Conservation (phyloP, 2,113 vertebrate genomes). For the Erpornis zantholeuca region DNA sequence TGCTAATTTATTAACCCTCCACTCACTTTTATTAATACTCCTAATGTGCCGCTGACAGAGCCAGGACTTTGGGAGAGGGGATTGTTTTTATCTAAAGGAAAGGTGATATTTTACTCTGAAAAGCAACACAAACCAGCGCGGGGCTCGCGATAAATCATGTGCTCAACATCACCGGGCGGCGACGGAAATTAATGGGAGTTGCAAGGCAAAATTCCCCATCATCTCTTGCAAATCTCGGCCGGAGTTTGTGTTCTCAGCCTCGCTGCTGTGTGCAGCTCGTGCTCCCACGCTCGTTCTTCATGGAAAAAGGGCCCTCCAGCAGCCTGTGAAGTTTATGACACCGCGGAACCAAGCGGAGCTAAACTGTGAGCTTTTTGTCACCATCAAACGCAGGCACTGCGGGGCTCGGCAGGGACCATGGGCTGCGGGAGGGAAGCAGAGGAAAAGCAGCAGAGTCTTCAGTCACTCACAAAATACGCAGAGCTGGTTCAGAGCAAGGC, state of each 20-base stretch:
- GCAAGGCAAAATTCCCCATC: not conserved
- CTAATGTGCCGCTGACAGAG: not conserved
- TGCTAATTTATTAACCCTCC: not conserved
- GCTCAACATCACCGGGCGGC: not conserved
- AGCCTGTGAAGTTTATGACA: not conserved
- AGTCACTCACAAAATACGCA: not conserved
- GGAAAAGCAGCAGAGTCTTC: not conserved
- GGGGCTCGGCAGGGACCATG: accelerated
- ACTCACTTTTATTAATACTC: not conserved
- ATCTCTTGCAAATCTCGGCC: not conserved
- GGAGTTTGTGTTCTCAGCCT: not conserved
- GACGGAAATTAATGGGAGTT: not conserved
- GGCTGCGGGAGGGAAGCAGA: not conserved
- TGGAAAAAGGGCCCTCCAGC: conserved; percentile 5
- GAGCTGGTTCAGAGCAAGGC: not conserved
- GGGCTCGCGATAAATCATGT: not conserved
- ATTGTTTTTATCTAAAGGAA: not conserved
- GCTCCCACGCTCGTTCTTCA: not conserved
- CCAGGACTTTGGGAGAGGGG: not conserved
- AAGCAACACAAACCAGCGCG: not conserved
- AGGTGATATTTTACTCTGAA: not conserved
- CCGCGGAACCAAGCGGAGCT: not conserved
- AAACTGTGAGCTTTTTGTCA: conserved; percentile 17
- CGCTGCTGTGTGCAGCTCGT: accelerated
- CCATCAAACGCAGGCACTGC: not conserved